phyloP scores from a whole-genome alignment of 2,888 invertebrate species.

The Nemapogon koenigi region DNA sequence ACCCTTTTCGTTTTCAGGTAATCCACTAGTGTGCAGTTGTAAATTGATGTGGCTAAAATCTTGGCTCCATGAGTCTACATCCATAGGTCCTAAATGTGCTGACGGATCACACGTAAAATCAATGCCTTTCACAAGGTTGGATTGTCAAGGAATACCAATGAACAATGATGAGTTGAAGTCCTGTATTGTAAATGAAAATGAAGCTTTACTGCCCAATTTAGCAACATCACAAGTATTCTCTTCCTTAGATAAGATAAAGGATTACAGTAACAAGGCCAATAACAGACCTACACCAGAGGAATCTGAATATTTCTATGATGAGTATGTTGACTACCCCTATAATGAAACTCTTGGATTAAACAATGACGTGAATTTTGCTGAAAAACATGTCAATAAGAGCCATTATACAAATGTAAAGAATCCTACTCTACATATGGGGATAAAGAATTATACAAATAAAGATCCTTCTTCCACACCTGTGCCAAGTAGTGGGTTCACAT shows the following conservation, averaged over 20 bases:
- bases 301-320: slow-evolving; percentile 84
- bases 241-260: slow-evolving; percentile 63
- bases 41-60: slow-evolving; percentile 83
- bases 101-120: slow-evolving; percentile 80
- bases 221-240: slow-evolving; percentile 66
- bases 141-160: slow-evolving; percentile 60
- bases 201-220: slow-evolving; percentile 61
- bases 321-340: slow-evolving; percentile 79
- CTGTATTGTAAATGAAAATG: slow-evolving; percentile 71
- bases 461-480: slow-evolving; percentile 47
- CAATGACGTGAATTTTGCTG: slow-evolving; percentile 31
- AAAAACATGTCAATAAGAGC: slow-evolving; percentile 31
- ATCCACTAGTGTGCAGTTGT: slow-evolving; percentile 84
- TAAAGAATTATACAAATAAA: slow-evolving; percentile 14
- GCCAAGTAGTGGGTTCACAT: slow-evolving; percentile 73
- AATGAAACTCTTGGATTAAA: slow-evolving; percentile 62
- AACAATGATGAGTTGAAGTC: slow-evolving; percentile 67
- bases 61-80: slow-evolving; percentile 79
- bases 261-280: slow-evolving; percentile 45
- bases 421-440: slow-evolving; percentile 62
- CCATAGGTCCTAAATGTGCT: slow-evolving; percentile 78
- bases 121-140: slow-evolving; percentile 72
- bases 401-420: slow-evolving; percentile 63
- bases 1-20: slow-evolving; percentile 59
- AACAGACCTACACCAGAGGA: slow-evolving; percentile 73